Evolutionary conservation across 2,888 invertebrate genomes (phyloP), one percentile per base, ranked within the genome.

Genomic region (Allophyes oxyacanthae): DNA sequence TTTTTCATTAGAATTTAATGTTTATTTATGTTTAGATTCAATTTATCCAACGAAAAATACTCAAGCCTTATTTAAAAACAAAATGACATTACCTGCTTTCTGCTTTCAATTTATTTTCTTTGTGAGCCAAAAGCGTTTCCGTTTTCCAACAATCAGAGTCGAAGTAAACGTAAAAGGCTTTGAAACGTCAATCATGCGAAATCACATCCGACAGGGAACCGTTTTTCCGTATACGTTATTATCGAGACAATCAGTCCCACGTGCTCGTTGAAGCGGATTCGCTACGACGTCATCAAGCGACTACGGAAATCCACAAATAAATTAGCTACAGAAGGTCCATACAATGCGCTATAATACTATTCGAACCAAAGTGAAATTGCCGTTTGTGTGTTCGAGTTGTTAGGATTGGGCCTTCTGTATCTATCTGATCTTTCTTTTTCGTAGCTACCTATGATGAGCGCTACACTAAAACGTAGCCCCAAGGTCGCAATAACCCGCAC

Each of bases 401-500:
- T 20, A 3, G 2, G 20, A 20, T 20, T 20, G 20, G n/a, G 20
- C 20, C 20, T 20, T 20, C 20, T 20, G 20, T 4, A 20, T 30
- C 46, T 40, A 26, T 45, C 14, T 34, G n/a, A 28, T 13, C 26
- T 11, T 44, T 49, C 44, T 15, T 28, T 52, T 52, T n/a, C n/a
- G n/a, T n/a, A n/a, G n/a, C 34, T 32, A 52, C 45, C 26, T 44
- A 46, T 65, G 58, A 64, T 53, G 57, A 72, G 58, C 50, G 41
- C 55, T 59, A 25, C 70, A 41, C 59, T 76, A 70, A 76, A 69
- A 58, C 70, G 74, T 64, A 51, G 53, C 61, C 42, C 49, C 69
- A 72, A 72, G 69, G 69, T 68, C 69, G 69, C 73, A 67, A 69
- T 72, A 72, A 71, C 57, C 72, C 58, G 52, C 66, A 65, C 58